A percentile compares a stretch with the other conserved stretches of the same genome.
These are phyloP conservation scores for Tholera decimalis DNA, from an alignment of 2,888 invertebrate genomes.

Conservation along the genomic window DNA sequence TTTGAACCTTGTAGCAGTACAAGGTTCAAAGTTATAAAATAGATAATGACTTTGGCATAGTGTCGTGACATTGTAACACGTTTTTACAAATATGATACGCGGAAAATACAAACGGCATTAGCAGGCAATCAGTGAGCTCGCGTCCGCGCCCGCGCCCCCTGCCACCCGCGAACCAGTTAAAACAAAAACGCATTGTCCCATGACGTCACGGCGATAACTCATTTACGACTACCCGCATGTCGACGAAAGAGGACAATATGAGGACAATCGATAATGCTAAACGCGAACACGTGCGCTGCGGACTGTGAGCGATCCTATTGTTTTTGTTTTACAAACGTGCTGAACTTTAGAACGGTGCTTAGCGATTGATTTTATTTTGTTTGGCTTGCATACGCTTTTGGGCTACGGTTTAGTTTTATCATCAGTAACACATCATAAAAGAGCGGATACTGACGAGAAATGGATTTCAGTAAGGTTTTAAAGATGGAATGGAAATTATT, in stretches of 20 bases:
- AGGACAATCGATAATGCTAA: conserved; percentile 88
- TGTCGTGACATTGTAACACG: conserved; percentile 7
- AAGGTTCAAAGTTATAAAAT: not conserved
- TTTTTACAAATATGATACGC: not conserved
- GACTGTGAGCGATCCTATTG: conserved; percentile 73
- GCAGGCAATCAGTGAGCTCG: conserved; percentile 34
- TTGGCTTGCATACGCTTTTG: not conserved
- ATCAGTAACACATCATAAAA: not conserved
- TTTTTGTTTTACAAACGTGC: conserved; percentile 73
- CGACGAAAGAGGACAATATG: conserved; percentile 81
- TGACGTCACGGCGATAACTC: conserved; percentile 85
- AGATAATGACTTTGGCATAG: not conserved
- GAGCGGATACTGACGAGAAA: not conserved
- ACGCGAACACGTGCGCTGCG: conserved; percentile 84
- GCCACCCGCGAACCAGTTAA: conserved; percentile 63
- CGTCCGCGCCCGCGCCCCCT: conserved; percentile 52
- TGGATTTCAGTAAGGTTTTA: not conserved
- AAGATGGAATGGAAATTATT: too few species aligned
- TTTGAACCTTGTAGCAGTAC: too few species aligned
- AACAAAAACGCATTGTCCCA: conserved; percentile 83
- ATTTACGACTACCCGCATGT: conserved; percentile 85
- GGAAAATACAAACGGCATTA: conserved; percentile 47
- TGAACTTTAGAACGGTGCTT: conserved; percentile 62
- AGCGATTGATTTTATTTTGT: conserved; percentile 44
- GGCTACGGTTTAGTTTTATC: not conserved